phyloP scores from a whole-genome alignment of 1,140 invertebrate species.

The Drosophila varians region DNA sequence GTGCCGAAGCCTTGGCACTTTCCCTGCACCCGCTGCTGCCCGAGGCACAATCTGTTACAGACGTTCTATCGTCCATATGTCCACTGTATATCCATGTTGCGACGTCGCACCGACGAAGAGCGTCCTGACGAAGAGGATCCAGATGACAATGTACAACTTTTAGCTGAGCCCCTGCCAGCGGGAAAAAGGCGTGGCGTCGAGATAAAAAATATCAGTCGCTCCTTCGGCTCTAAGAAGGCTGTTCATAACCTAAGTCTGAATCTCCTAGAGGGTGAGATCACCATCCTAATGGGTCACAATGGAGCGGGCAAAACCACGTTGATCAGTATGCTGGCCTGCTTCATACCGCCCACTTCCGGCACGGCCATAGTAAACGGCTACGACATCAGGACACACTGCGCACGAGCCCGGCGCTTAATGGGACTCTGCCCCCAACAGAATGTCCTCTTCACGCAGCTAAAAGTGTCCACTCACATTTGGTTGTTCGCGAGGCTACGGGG shows the following conservation, averaged over 20 bases:
- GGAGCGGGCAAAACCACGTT: conserved; percentile 86
- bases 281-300: conserved; percentile 88
- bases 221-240: conserved; percentile 85
- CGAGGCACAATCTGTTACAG: background rate
- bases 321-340: conserved; percentile 88
- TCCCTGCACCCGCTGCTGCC: conserved; percentile 85
- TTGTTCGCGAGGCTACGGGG: conserved; percentile 42
- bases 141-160: background rate
- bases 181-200: conserved; percentile 1
- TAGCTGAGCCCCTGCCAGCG: conserved; percentile 59
- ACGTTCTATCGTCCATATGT: background rate
- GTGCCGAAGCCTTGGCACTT: conserved; percentile 89
- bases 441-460: conserved; percentile 94
- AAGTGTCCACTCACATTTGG: conserved; percentile 92
- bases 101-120: background rate
- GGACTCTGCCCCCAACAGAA: conserved; percentile 97
- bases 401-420: conserved; percentile 67
- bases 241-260: conserved; percentile 90
- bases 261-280: conserved; percentile 88
- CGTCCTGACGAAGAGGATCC: background rate
- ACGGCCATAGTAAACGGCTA: conserved; percentile 87
- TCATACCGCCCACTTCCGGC: conserved; percentile 87
- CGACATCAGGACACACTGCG: conserved; percentile 85
- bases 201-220: conserved; percentile 83
- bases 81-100: background rate